Conservation (phyloP, 92 coral and sea anemone genomes). For the Zoanthus gigantus region DNA sequence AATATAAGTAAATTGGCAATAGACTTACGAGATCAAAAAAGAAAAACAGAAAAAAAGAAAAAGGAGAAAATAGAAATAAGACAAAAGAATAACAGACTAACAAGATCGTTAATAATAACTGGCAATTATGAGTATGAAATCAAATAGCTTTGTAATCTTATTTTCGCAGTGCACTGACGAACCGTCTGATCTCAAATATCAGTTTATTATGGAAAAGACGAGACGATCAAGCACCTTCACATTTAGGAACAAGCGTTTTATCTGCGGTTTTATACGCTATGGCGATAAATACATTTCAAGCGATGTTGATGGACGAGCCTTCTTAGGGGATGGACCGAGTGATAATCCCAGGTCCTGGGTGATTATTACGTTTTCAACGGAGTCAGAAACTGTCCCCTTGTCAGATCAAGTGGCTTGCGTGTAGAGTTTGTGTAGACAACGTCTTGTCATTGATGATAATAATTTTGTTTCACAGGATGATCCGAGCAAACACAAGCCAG, state of each 20-base stretch:
- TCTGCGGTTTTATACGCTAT: too few relatives aligned
- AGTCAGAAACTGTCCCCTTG: background rate
- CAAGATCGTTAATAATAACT: too few relatives aligned
- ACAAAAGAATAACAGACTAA: too few relatives aligned
- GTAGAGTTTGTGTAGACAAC: background rate
- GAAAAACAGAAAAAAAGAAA: too few relatives aligned
- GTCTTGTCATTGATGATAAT: too few relatives aligned
- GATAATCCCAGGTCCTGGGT: conserved; percentile 7
- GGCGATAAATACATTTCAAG: conserved; percentile 17
- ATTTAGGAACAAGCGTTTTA: background rate
- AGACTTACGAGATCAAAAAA: too few relatives aligned
- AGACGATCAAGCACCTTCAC: conserved; percentile 1
- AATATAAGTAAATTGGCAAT: too few relatives aligned
- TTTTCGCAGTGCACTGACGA: background rate
- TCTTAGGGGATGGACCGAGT: conserved; percentile 31
- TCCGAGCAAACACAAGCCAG: too few relatives aligned
- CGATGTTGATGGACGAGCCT: conserved; percentile 14
- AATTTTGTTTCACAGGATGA: too few relatives aligned
- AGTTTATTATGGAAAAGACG: conserved; percentile 2
- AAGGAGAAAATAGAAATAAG: too few relatives aligned
- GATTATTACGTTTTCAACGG: background rate
- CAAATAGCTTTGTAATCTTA: too few relatives aligned
- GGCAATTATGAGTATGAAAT: too few relatives aligned
- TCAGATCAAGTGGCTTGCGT: background rate
- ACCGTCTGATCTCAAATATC: conserved; percentile 11